Percentiles rank a stretch among this genome's conserved stretches.
phyloP scores from a whole-genome alignment of 2,888 invertebrate genomes.

The Brachynemurus nebulosus region DNA sequence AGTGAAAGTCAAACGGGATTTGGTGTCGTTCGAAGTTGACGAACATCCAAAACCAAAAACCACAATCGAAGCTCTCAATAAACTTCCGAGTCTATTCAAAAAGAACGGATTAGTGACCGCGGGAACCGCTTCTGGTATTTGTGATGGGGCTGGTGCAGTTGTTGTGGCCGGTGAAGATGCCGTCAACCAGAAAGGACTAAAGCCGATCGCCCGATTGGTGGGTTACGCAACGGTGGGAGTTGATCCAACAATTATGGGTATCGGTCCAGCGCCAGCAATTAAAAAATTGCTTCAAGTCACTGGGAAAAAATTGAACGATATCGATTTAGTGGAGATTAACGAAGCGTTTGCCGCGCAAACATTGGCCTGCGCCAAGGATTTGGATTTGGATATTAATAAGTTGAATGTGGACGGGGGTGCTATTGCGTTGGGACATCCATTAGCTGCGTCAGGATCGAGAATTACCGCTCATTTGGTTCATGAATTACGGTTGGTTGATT shows the following conservation, averaged over 20 bases:
- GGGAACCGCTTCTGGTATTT: slow-evolving; percentile 87
- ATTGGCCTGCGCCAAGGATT: slow-evolving; percentile 78
- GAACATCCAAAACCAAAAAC: slow-evolving; percentile 90
- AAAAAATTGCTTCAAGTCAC: slow-evolving; percentile 66
- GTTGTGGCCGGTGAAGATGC: slow-evolving; percentile 86
- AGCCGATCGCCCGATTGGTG: slow-evolving; percentile 80
- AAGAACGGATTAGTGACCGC: slow-evolving; percentile 91
- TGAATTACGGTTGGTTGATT: slow-evolving; percentile 59
- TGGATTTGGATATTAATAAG: slow-evolving; percentile 73
- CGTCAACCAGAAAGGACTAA: slow-evolving; percentile 61
- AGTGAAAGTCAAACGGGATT: slow-evolving; percentile 70
- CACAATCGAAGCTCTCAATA: slow-evolving; percentile 69
- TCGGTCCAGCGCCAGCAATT: slow-evolving; percentile 92
- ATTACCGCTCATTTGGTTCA: slow-evolving; percentile 86
- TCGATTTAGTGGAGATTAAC: slow-evolving; percentile 95
- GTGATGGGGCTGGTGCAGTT: slow-evolving; percentile 92
- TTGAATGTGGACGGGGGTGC: slow-evolving; percentile 94
- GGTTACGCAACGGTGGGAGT: slow-evolving; percentile 90
- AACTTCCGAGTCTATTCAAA: slow-evolving; percentile 82
- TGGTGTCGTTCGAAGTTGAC: slow-evolving; percentile 65
- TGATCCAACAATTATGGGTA: slow-evolving; percentile 96
- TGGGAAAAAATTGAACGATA: slow-evolving; percentile 66
- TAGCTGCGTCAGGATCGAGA: slow-evolving; percentile 87
- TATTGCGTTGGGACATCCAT: slow-evolving; percentile 92
- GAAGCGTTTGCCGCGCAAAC: slow-evolving; percentile 97